Evolutionary conservation across 1,140 invertebrate species (phyloP).

Genomic region (Zaprionus davidi): DNA sequence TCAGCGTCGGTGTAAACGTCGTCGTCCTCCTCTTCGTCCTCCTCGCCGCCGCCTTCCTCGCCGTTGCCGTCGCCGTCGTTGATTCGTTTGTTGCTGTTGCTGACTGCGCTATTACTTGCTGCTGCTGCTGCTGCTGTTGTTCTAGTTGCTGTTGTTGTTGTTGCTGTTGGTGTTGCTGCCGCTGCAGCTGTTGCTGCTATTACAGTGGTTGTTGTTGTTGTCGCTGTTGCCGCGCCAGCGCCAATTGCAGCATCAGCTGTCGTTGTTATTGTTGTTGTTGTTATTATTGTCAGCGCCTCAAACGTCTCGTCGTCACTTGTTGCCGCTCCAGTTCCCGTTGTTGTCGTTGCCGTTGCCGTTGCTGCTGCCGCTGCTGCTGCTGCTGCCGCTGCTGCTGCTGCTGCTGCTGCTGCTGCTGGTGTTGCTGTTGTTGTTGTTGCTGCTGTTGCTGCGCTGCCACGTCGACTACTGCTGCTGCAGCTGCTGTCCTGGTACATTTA

Average conservation of each 20-base stretch:
- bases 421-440: slow-evolving; percentile 48
- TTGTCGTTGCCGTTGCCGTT: slow-evolving; percentile 23
- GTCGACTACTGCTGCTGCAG: slow-evolving; percentile 83
- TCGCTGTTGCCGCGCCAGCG: slow-evolving; percentile 40
- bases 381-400: slow-evolving; percentile 32
- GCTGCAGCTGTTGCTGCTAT: slow-evolving; percentile 34
- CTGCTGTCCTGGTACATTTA: slow-evolving; percentile 84
- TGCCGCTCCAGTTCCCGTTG: slow-evolving; percentile 2
- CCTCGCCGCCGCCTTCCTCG: not conserved
- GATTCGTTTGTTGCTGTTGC: not conserved
- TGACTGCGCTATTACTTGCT: not conserved
- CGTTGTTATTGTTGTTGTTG: slow-evolving; percentile 66
- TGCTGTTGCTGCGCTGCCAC: slow-evolving; percentile 69
- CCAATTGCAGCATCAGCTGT: slow-evolving; percentile 57
- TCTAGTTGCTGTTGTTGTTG: slow-evolving; percentile 20
- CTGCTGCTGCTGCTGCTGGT: slow-evolving; percentile 37
- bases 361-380: slow-evolving; percentile 25
- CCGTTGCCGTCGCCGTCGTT: slow-evolving; percentile 3
- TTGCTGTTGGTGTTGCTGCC: slow-evolving; percentile 4
- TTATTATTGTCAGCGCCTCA: slow-evolving; percentile 65
- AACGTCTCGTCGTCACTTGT: slow-evolving; percentile 46
- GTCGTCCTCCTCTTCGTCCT: slow-evolving; percentile 15
- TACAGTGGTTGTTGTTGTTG: slow-evolving; percentile 51
- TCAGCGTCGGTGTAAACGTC: slow-evolving; percentile 25
- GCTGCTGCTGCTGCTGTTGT: not conserved